Evolutionary conservation across 2,113 vertebrate species (phyloP).

Genomic region (Corynorhinus townsendii): DNA sequence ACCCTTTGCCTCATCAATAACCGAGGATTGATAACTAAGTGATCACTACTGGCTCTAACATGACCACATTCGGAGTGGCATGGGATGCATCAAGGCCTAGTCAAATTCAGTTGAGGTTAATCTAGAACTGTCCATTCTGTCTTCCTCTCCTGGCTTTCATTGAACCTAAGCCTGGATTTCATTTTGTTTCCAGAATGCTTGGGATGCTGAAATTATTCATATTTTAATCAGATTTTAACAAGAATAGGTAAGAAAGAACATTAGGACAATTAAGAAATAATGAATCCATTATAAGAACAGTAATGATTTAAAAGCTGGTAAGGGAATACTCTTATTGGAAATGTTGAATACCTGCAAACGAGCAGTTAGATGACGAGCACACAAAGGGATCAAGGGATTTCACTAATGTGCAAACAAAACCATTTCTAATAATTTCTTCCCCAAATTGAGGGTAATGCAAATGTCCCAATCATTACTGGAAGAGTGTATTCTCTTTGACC

Average conservation of each 20-base stretch:
- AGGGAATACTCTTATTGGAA: constrained; percentile 66
- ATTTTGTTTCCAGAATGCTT: constrained; percentile 62
- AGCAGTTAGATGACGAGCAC: constrained; percentile 50
- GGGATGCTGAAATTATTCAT: constrained; percentile 63
- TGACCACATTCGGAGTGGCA: background rate
- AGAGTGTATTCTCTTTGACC: constrained; percentile 44
- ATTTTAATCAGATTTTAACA: constrained; percentile 71
- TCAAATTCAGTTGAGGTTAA: constrained; percentile 39
- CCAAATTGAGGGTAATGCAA: constrained; percentile 53
- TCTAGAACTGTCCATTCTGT: constrained; percentile 27
- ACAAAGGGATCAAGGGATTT: constrained; percentile 46
- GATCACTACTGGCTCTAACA: background rate
- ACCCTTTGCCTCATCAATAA: background rate
- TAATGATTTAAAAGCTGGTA: constrained; percentile 71
- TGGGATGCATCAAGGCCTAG: background rate
- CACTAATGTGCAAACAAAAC: constrained; percentile 15
- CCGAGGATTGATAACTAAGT: background rate
- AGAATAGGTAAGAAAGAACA: constrained; percentile 73
- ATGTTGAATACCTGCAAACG: constrained; percentile 56
- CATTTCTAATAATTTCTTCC: constrained; percentile 48
- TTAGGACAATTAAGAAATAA: constrained; percentile 74
- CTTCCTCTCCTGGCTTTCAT: constrained; percentile 41
- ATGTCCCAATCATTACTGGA: constrained; percentile 48
- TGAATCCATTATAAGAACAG: constrained; percentile 71
- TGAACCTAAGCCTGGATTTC: constrained; percentile 42